phyloP scores from a whole-genome alignment of 64 coral and sea anemone species.

The Dendronephthya gigantea region DNA sequence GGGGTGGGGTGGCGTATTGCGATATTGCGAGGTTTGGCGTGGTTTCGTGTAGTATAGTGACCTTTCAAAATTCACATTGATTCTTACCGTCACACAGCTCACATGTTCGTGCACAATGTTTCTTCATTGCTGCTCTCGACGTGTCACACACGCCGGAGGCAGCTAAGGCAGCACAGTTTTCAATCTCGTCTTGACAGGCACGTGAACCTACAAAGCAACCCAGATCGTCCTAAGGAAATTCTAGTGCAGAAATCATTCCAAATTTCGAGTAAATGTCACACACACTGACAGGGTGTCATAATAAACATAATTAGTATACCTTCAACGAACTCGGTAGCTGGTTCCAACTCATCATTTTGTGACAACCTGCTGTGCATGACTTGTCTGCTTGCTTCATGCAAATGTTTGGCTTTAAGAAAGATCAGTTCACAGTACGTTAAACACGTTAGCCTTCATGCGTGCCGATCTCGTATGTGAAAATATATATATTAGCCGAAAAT shows the following conservation, averaged over 20 bases:
- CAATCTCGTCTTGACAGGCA: neutral
- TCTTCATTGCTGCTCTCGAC: neutral
- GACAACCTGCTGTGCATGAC: neutral
- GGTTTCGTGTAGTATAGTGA: no score
- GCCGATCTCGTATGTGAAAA: no score
- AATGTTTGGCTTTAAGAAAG: neutral
- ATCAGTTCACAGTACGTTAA: no score
- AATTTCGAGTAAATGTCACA: no score
- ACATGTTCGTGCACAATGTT: conserved; percentile 4
- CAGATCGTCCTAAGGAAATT: no score
- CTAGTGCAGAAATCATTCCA: no score
- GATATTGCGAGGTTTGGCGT: no score
- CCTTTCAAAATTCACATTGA: no score
- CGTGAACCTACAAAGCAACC: neutral
- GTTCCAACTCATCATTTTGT: neutral
- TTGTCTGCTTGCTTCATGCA: neutral
- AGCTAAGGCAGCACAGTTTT: neutral
- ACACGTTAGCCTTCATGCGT: no score
- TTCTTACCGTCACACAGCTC: neutral
- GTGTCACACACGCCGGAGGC: neutral
- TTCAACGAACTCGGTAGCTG: neutral
- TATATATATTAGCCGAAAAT: neutral
- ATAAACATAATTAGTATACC: neutral
- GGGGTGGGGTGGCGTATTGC: no score
- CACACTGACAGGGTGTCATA: neutral